Percentiles rank a stretch among this genome's conserved stretches.
Evolutionary conservation across 2,113 vertebrate genomes (phyloP).

Genomic region (Alectura lathami): DNA sequence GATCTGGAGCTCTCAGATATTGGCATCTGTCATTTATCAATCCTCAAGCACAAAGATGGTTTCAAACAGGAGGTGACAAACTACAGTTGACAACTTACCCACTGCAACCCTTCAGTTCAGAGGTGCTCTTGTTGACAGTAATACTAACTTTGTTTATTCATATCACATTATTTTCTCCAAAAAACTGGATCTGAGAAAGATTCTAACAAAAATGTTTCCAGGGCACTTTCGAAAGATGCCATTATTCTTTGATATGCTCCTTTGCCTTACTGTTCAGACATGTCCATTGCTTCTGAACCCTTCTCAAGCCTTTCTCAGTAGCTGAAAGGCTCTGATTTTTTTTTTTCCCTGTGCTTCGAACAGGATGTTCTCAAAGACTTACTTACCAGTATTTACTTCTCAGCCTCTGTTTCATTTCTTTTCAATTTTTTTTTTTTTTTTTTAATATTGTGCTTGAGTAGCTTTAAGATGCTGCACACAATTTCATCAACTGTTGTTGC

Average conservation of each 20-base stretch:
- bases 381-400: not conserved
- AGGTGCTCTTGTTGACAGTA: not conserved
- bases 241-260: not conserved
- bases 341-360: not conserved
- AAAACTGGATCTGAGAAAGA: not conserved
- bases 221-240: not conserved
- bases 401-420: not conserved
- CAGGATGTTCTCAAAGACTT: not conserved
- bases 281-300: not conserved
- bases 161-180: not conserved
- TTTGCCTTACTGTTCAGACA: not conserved
- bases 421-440: not conserved
- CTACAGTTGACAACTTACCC: not conserved
- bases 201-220: not conserved
- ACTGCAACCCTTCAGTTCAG: not conserved
- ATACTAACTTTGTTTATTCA: not conserved
- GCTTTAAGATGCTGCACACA: not conserved
- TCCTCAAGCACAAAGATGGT: not conserved
- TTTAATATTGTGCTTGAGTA: not conserved
- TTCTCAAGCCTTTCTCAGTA: not conserved
- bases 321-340: not conserved
- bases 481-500: not conserved
- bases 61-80: slow-evolving; percentile 9
- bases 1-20: not conserved
- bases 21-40: slow-evolving; percentile 16